A percentile compares a stretch with the other conserved stretches of the same genome.
Conservation (phyloP, 2,797 vertebrate species). For the Fringilla coelebs region DNA sequence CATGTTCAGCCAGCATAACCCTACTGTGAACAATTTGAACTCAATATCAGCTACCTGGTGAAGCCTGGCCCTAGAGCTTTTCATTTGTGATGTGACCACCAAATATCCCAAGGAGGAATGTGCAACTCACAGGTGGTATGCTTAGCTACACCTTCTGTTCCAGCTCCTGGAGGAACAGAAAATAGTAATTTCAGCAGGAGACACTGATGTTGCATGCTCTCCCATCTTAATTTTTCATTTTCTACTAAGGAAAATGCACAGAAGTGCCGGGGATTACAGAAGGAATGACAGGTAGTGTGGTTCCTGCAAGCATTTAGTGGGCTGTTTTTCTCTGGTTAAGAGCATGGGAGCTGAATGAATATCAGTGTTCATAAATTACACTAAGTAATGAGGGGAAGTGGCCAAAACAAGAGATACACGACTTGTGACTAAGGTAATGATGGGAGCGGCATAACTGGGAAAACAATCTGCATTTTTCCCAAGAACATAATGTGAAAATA, state of each 20-base stretch:
- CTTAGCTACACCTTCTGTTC: not conserved
- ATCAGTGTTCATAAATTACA: not conserved
- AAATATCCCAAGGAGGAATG: not conserved
- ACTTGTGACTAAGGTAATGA: not conserved
- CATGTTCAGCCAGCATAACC: not conserved
- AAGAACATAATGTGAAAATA: not conserved
- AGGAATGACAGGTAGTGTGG: not conserved
- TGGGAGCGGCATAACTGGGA: not conserved
- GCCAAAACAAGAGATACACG: not conserved
- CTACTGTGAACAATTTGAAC: not conserved
- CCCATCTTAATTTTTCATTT: not conserved
- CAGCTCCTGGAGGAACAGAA: not conserved
- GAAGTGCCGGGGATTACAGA: not conserved
- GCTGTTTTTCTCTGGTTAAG: not conserved
- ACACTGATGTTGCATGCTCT: not conserved
- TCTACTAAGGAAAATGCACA: not conserved
- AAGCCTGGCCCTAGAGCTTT: not conserved
- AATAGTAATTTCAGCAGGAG: not conserved
- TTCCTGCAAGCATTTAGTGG: not conserved
- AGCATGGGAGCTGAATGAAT: not conserved
- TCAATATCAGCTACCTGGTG: not conserved
- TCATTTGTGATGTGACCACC: not conserved
- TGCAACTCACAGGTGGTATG: not conserved
- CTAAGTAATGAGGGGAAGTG: not conserved
- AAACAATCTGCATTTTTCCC: fast-evolving